These are phyloP conservation scores for Neoaliturus tenellus DNA, from an alignment of 2,888 invertebrate genomes.

Conservation along the genomic window DNA sequence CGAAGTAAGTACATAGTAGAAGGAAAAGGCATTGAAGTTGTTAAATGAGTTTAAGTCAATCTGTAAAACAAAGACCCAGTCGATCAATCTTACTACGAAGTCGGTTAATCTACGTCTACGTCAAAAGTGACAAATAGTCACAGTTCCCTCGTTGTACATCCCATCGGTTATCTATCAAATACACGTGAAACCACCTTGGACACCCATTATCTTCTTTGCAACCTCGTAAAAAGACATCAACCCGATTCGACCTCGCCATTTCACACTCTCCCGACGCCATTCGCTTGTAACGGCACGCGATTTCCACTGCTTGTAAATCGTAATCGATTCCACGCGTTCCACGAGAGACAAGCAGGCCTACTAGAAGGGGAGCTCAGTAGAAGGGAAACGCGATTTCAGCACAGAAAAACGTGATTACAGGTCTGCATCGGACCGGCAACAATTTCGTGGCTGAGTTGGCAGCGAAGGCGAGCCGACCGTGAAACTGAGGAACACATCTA, in stretches of 20 bases:
- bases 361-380: neutral
- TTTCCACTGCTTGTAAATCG: neutral
- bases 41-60: too few species aligned
- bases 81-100: too few species aligned
- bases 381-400: conserved; percentile 16
- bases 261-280: neutral
- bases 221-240: too few species aligned
- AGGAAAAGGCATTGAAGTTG: too few species aligned
- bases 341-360: neutral
- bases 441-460: neutral
- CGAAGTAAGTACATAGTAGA: too few species aligned
- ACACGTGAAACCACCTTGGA: too few species aligned
- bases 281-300: neutral
- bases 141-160: too few species aligned
- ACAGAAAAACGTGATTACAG: conserved; percentile 18
- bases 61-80: too few species aligned
- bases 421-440: conserved; percentile 1
- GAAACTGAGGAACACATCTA: neutral
- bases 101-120: too few species aligned
- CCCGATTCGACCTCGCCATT: neutral
- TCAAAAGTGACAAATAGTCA: too few species aligned
- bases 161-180: too few species aligned
- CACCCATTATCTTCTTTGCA: too few species aligned
- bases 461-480: neutral
- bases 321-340: conserved; percentile 9